Base-by-base conservation (phyloP, 2,113 vertebrate species). In the Petroica traversi region DNA sequence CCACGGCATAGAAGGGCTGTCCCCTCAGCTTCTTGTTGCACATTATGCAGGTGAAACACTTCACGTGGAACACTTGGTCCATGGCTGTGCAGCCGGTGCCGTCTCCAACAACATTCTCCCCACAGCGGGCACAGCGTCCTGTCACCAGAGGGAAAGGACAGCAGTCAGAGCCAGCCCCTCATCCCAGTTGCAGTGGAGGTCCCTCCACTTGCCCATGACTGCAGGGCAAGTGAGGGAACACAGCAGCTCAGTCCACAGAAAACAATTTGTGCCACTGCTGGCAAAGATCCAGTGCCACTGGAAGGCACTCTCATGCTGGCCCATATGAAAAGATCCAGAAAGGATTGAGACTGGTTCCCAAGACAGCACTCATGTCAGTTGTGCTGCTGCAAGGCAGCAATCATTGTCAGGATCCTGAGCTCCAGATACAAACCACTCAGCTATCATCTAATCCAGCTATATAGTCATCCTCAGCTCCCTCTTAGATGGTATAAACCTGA, bases 21-120 rank as follows among this genome's bases (percentile, higher is more conserved):
- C 99, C 99, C 23, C 99, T 98, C 94, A 99, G 99, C 95, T 99
- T 99, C 98, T 81, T 98, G 63, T 93, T 98, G 95, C 99, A 99
- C 89, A 85, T 98, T 97, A 99, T 98, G 97, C 99, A 99, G 94
- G 99, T 98, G 46, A 99, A 99, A 77, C 99, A 99, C 73, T 99
- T 94, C 92, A 99, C 99, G 0, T 99, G 99, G 98, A 99, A 99
- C 80, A 99, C 99, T 85, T 99, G 99, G 95, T 99, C 99, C 99
- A 99, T 99, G 93, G 99, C 99, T 0, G 99, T 99, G 95, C 99
- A 99, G 49, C 99, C 99, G 0, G 99, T 99, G 40, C 99, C 99
- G 95, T 99, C 99, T 8, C 99, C 99, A 61, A 99, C 98, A 9
- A 99, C 99, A 7, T 99, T 99, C 92, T 99, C 99, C 9, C 99